Base-by-base conservation (phyloP, 2,888 invertebrate genomes). In the Drosophila peninsularis region DNA sequence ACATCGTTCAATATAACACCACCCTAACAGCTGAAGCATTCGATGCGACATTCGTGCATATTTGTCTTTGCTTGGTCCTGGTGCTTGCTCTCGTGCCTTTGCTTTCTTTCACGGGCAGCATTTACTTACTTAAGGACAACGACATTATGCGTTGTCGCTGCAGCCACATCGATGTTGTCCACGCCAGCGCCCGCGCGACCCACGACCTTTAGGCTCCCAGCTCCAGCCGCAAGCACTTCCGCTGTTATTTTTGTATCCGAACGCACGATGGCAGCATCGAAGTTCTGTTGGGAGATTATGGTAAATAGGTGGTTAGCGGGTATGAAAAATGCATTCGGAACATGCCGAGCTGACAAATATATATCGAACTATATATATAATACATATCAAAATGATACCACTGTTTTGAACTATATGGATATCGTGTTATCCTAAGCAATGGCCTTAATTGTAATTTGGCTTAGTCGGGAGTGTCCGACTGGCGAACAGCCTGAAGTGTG, bases 121-220 rank as follows among this genome's bases (percentile, higher is more conserved):
- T 63, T 55, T 67, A 93, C 95, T 94, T 94, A 98, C 98, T 99
- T 99, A 90, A 99, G 95, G 50, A 99, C 99, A 74, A 98, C 94
- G 78, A 99, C 94, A 80, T 97, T 97, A 81, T 95, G 94, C 75
- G 94, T 94, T 0, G 96, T 97, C 5, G 99, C 99, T 7, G 97
- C 96, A 41, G 94, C 93, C 47, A 97, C 95, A 91, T 99, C 98
- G 75, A 99, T 99, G 93, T 99, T 99, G 93, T 99, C 99, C 5
- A 99, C 98, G 5, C 99, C 99, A 2, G 98, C 99, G 7, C 99
- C 99, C n/a, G 99, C 99, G 47, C 99, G 94, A 14, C 98, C 99
- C 44, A 99, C 96, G 19, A 98, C 96, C 93, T 97, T 96, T 45
- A 99, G 93, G 61, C 94, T 95, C 11, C 92, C 92, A 2, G 94